Percentiles rank a stretch among this genome's conserved stretches.
phyloP scores from a whole-genome alignment of 2,888 invertebrate species.

The Drosophila conformis region DNA sequence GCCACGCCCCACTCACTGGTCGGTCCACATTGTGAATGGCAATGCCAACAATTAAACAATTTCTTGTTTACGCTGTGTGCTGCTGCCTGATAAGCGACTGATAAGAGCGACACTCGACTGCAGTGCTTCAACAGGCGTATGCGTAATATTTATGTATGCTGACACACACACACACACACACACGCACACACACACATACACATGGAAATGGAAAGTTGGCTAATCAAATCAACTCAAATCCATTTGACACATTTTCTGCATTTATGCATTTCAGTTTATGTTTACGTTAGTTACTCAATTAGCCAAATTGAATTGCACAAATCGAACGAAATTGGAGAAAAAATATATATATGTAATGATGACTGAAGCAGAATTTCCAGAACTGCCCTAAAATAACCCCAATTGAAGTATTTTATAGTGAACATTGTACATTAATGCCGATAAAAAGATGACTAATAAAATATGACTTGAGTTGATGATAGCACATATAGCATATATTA shows the following conservation, averaged over 20 bases:
- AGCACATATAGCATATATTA: too few relatives aligned
- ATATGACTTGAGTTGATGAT: neutral
- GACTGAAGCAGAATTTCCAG: neutral
- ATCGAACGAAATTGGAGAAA: neutral
- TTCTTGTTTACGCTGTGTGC: slow-evolving; percentile 42
- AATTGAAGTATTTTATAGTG: neutral
- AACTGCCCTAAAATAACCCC: neutral
- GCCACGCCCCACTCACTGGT: neutral
- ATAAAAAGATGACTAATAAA: neutral
- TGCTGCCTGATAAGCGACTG: slow-evolving; percentile 48
- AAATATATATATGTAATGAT: neutral
- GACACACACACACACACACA: slow-evolving; percentile 2
- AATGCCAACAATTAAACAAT: slow-evolving; percentile 53
- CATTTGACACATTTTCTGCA: slow-evolving; percentile 64
- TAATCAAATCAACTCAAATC: slow-evolving; percentile 66
- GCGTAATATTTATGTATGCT: slow-evolving; percentile 42
- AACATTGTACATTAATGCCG: neutral
- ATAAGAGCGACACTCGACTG: slow-evolving; percentile 43
- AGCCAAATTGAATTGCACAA: slow-evolving; percentile 8
- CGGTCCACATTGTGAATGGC: slow-evolving; percentile 17
- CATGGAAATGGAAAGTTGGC: slow-evolving; percentile 1
- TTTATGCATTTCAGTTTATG: neutral
- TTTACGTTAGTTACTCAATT: slow-evolving; percentile 24
- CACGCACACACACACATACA: neutral
- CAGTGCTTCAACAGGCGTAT: slow-evolving; percentile 50